Conservation (phyloP, 2,113 vertebrate species). For the Hippolais icterina region DNA sequence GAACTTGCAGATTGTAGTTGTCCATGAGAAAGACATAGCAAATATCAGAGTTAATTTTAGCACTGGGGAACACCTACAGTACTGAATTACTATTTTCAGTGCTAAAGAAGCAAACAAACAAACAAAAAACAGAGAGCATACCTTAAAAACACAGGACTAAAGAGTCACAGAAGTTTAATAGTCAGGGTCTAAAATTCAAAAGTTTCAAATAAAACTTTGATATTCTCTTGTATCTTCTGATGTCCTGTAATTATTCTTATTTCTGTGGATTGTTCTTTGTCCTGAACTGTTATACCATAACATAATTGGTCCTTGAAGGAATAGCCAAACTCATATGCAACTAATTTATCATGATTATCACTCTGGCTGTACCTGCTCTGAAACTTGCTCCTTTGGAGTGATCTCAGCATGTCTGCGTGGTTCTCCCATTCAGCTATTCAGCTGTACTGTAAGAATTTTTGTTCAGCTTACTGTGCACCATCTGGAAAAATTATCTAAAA, state of each 20-base stretch:
- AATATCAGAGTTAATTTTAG: not conserved
- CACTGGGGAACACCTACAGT: not conserved
- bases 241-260: not conserved
- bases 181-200: not conserved
- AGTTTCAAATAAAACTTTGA: not conserved
- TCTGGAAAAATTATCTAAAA: slow-evolving; percentile 22
- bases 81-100: not conserved
- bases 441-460: not conserved
- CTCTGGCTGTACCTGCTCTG: not conserved
- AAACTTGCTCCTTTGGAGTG: not conserved
- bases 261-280: not conserved
- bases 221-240: not conserved
- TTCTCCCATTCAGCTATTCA: not conserved
- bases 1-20: not conserved
- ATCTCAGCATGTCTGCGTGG: not conserved
- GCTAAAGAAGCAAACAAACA: not conserved
- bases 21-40: not conserved
- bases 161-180: not conserved
- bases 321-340: not conserved
- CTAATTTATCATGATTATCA: not conserved
- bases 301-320: not conserved
- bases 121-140: fast-evolving
- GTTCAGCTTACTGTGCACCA: not conserved
- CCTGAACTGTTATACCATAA: not conserved
- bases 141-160: not conserved